These are phyloP conservation scores for Rhea americana DNA, from an alignment of 2,113 vertebrate species.

Conservation along the genomic window DNA sequence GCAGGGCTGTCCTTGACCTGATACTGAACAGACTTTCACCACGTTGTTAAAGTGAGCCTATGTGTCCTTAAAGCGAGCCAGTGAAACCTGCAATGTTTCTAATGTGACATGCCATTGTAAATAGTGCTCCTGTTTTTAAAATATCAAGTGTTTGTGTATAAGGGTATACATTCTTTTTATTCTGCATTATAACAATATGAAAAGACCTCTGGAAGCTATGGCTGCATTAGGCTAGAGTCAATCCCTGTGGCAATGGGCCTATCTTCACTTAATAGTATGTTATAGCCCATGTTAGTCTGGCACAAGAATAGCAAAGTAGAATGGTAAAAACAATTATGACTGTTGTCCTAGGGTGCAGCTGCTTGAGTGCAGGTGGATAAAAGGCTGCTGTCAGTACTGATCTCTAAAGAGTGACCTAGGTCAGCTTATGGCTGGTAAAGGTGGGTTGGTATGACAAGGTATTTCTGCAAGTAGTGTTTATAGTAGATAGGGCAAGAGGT, in stretches of 20 bases:
- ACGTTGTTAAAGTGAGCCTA: background rate
- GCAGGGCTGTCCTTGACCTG: background rate
- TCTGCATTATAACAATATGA: background rate
- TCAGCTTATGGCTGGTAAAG: background rate
- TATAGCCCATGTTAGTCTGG: background rate
- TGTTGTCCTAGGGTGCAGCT: too few relatives aligned
- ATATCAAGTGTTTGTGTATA: rapidly evolving
- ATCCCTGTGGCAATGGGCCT: background rate
- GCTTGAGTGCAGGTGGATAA: too few relatives aligned
- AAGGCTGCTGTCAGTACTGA: background rate
- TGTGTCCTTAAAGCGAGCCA: background rate
- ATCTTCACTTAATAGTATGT: background rate
- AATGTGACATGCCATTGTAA: background rate
- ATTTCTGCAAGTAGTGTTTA: background rate
- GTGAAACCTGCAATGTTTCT: background rate
- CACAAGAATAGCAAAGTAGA: background rate
- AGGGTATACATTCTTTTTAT: background rate
- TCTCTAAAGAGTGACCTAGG: background rate
- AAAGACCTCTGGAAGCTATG: background rate
- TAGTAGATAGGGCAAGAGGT: background rate
- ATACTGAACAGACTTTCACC: background rate
- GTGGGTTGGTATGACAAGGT: background rate
- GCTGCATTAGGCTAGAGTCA: background rate
- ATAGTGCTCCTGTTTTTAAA: background rate
- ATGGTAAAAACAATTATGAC: background rate